A percentile compares a stretch with the other conserved stretches of the same genome.
These are phyloP conservation scores for Ctena decussata DNA, from an alignment of 2,888 invertebrate species.

Conservation along the genomic window DNA sequence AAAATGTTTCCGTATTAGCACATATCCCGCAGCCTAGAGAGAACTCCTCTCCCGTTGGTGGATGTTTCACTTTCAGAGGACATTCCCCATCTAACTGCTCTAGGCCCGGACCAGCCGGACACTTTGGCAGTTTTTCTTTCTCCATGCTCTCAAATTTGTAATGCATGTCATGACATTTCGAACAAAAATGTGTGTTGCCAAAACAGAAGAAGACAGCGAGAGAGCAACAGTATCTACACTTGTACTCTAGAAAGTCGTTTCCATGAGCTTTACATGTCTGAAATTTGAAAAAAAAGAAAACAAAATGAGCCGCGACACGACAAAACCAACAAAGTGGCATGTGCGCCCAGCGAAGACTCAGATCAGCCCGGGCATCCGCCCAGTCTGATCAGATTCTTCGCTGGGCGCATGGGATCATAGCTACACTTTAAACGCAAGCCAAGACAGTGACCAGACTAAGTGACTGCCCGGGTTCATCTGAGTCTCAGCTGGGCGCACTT, in stretches of 20 bases:
- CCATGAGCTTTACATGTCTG: constrained; percentile 97
- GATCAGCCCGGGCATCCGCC: too few species aligned
- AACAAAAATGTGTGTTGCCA: constrained; percentile 99
- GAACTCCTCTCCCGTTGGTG: constrained; percentile 58
- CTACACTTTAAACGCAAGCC: too few species aligned
- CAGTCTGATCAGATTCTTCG: too few species aligned
- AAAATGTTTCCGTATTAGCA: constrained; percentile 50
- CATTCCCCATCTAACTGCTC: constrained; percentile 45
- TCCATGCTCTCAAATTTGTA: constrained; percentile 95
- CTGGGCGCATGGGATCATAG: too few species aligned
- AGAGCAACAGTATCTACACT: constrained; percentile 99
- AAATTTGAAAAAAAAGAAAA: too few species aligned
- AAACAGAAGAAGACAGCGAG: constrained; percentile 99
- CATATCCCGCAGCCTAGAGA: constrained; percentile 63
- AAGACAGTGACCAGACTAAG: too few species aligned
- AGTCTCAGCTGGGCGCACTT: too few species aligned
- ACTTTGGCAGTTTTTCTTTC: constrained; percentile 94
- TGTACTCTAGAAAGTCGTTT: constrained; percentile 98
- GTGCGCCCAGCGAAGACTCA: too few species aligned
- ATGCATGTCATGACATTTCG: constrained; percentile 98
- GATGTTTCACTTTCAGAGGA: constrained; percentile 54
- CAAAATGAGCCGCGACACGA: too few species aligned
- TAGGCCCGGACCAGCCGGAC: constrained; percentile 92
- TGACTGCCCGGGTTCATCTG: too few species aligned
- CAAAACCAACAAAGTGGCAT: too few species aligned